phyloP scores from a whole-genome alignment of 1,140 invertebrate genomes.

The Musca domestica region DNA sequence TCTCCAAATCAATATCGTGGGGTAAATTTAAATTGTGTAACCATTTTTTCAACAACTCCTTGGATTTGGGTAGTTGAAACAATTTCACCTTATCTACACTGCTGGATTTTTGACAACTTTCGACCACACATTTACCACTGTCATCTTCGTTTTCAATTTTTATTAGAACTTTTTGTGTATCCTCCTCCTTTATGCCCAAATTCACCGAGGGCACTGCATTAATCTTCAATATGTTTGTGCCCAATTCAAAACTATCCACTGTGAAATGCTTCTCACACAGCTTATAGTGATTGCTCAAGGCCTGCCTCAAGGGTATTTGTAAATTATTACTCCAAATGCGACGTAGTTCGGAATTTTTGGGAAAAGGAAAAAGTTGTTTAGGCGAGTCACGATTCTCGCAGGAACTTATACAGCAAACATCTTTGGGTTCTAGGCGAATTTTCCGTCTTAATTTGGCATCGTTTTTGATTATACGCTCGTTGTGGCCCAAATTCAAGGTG shows the following conservation, averaged over 20 bases:
- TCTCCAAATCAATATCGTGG: neutral
- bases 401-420: neutral
- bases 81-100: conserved; percentile 11
- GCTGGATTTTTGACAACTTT: conserved; percentile 2
- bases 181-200: neutral
- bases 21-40: neutral
- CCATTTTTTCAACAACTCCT: neutral
- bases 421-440: neutral
- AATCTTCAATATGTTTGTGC: neutral
- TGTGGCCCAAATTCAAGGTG: conserved; percentile 21
- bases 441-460: neutral
- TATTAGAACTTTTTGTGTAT: neutral
- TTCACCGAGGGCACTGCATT: neutral
- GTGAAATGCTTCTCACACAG: conserved; percentile 7
- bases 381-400: neutral
- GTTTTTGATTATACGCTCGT: neutral
- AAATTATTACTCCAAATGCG: conserved; percentile 22
- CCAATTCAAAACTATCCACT: conserved; percentile 21
- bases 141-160: neutral
- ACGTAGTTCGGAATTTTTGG: conserved; percentile 6
- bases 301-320: conserved; percentile 4
- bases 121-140: conserved; percentile 1
- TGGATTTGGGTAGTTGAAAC: neutral
- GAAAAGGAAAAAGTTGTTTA: conserved; percentile 15
- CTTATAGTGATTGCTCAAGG: conserved; percentile 14